These are phyloP conservation scores for Muntiacus muntjak DNA, from an alignment of 2,113 vertebrate genomes.

Conservation along the genomic window DNA sequence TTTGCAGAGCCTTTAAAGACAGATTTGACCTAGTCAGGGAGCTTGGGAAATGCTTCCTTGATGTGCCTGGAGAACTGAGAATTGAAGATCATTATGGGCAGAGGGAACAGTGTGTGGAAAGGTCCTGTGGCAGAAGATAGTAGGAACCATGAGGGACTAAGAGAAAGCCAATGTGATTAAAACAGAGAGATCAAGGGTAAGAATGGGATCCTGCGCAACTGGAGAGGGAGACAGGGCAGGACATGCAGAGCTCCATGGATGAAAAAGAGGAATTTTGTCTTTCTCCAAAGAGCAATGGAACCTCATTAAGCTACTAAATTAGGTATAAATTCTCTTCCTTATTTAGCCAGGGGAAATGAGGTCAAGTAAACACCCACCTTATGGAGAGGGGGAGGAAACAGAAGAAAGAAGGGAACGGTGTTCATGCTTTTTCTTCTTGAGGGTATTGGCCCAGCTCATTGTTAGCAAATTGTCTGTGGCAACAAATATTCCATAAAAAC, in stretches of 20 bases:
- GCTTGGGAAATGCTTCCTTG: neutral
- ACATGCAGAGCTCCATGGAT: neutral
- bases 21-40: neutral
- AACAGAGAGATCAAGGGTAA: neutral
- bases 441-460: neutral
- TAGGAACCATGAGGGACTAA: neutral
- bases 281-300: neutral
- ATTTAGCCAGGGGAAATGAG: neutral
- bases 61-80: neutral
- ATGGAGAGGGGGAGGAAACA: neutral
- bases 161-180: neutral
- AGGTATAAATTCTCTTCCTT: neutral
- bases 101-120: neutral
- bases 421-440: neutral
- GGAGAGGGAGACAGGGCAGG: neutral
- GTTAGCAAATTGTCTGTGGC: neutral
- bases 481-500: constrained; percentile 25
- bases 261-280: neutral
- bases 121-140: neutral
- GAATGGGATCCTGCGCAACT: accelerated
- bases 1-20: neutral
- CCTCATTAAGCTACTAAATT: neutral
- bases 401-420: neutral
- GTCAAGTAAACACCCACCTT: neutral
- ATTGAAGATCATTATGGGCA: neutral